Evolutionary conservation across 53 echinoderm and acorn worm species (phyloP), one percentile per base, ranked within the genome.

Genomic region (Echinarachnius parma): DNA sequence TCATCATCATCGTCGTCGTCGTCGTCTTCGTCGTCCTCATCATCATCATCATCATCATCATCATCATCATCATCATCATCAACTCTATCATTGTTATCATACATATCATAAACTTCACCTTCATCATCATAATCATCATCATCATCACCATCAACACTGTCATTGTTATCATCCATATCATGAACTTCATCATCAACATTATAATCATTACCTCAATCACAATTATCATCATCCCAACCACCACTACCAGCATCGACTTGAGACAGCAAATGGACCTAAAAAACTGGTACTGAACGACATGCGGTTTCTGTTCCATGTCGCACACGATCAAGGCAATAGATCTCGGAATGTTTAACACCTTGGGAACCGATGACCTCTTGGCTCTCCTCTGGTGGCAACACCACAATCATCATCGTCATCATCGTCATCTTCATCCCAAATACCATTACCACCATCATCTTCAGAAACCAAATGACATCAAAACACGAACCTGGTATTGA

Each of bases 261-360:
- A n/a, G n/a, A n/a, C n/a, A n/a, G n/a, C n/a, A n/a, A n/a, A n/a
- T n/a, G n/a, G n/a, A n/a, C n/a, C n/a, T n/a, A n/a, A n/a, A n/a
- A n/a, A n/a, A n/a, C n/a, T 55, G 26, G 55, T 96, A 98, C 5
- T 82, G 66, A 15, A 98, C 98, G 19, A 88, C 85, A 60, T 80
- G 98, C 0, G 98, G 85, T 68, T 83, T 88, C 79, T 98, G 80
- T 8, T 92, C 75, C 46, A 85, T 86, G 55, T 98, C 98, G 9
- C 98, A 78, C 1, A 82, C 80, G 4, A 98, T 88, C 18, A 88
- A 86, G 13, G 98, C 98, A n/a, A 98, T 98, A 32, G 88, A 82
- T 5, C 88, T 88, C 10, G 87, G 56, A 21, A 67, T 34, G 77
- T 88, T 88, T 28, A 84, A 68, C 10, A 80, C 50, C 34, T 62